These are phyloP conservation scores for Microtus richardsoni DNA, from an alignment of 2,113 vertebrate genomes.

Conservation along the genomic window DNA sequence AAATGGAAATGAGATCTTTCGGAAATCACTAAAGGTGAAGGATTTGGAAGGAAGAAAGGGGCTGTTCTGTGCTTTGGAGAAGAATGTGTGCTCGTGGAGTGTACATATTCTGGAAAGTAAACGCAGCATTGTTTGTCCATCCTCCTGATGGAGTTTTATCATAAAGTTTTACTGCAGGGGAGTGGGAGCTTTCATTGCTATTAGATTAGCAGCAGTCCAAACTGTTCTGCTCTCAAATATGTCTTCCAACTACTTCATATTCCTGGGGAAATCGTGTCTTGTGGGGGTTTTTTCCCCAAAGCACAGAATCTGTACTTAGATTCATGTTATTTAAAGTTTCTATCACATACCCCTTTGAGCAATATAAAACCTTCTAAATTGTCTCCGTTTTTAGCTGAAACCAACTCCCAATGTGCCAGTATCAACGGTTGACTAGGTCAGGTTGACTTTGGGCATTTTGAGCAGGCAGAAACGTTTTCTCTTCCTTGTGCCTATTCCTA, in stretches of 20 bases:
- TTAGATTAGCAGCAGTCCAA: slow-evolving; percentile 36
- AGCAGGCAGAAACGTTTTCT: background rate
- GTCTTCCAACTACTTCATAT: background rate
- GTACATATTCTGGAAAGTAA: slow-evolving; percentile 41
- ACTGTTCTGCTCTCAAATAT: background rate
- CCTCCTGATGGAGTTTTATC: background rate
- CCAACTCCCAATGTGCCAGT: background rate
- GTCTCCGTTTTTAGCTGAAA: slow-evolving; percentile 30
- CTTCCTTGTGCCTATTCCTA: background rate
- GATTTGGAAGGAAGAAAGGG: slow-evolving; percentile 1
- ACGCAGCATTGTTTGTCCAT: background rate
- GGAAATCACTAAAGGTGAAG: slow-evolving; percentile 33
- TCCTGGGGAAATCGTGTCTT: slow-evolving; percentile 19
- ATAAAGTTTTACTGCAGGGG: background rate
- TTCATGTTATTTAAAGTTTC: background rate
- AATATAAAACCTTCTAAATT: background rate
- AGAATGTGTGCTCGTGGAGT: slow-evolving; percentile 34
- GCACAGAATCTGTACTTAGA: slow-evolving; percentile 43
- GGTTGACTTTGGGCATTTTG: background rate
- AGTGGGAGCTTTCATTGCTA: slow-evolving; percentile 44
- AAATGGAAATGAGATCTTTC: slow-evolving; percentile 23
- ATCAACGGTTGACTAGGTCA: background rate
- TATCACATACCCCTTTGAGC: background rate
- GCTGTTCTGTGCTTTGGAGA: slow-evolving; percentile 44
- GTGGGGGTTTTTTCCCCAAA: background rate